Percentiles rank a stretch among this genome's conserved stretches.
Evolutionary conservation across 2,888 invertebrate species (phyloP).

Genomic region (Melieria omissa): DNA sequence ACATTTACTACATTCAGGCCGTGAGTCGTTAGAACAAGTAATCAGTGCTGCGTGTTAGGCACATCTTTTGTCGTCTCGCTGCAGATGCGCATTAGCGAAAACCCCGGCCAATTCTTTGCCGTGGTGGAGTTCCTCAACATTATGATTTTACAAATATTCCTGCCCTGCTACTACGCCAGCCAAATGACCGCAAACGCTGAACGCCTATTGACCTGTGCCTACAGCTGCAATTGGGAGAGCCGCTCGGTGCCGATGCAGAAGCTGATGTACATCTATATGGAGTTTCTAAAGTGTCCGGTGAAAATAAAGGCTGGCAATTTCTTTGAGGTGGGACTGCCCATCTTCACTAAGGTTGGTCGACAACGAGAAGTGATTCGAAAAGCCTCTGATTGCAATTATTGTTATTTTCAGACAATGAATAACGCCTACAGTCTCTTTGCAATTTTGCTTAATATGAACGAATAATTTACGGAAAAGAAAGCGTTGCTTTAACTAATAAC

Average conservation of each 20-base stretch:
- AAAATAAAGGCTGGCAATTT: conserved; percentile 53
- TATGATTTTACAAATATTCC: conserved; percentile 57
- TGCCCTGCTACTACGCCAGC: conserved; percentile 60
- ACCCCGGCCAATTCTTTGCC: conserved; percentile 45
- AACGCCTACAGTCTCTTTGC: conserved; percentile 45
- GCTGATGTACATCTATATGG: conserved; percentile 55
- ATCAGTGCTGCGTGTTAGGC: no score
- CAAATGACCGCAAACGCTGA: conserved; percentile 53
- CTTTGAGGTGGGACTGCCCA: no score
- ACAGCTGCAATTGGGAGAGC: conserved; percentile 54
- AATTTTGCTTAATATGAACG: conserved; percentile 40
- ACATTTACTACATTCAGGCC: conserved; percentile 34
- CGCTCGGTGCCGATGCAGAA: conserved; percentile 51
- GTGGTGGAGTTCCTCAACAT: conserved; percentile 52
- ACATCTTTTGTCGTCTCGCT: no score
- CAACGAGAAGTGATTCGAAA: no score
- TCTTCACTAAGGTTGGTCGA: no score
- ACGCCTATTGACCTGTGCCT: conserved; percentile 49
- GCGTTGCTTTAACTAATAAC: no score
- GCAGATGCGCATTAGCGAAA: conserved; percentile 45
- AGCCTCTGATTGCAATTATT: no score
- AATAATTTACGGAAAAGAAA: no score
- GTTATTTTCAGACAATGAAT: conserved; percentile 28
- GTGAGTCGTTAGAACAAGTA: no score
- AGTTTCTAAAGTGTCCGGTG: conserved; percentile 54